Base-by-base conservation (phyloP, 2,113 vertebrate species). In the Mungos mungo region DNA sequence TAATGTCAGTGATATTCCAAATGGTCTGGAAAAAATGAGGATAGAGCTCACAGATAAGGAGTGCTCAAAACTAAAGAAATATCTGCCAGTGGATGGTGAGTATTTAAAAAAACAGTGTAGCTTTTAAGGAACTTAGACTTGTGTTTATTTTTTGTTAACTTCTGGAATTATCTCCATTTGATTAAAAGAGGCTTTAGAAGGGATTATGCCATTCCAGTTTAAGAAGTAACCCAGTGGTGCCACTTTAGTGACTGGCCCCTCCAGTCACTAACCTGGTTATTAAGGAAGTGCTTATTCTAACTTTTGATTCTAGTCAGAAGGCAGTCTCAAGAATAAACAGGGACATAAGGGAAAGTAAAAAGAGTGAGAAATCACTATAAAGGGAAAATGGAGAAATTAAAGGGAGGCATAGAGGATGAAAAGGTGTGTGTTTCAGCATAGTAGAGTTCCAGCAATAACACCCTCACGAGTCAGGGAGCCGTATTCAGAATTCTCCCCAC, bases 31-130 rank as follows among this genome's bases (percentile, higher is more conserved):
- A 33, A 18, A 93, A 74, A 88, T 74, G 60, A 90, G 76, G 54
- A 25, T 93, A 68, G 35, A 93, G 54, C 90, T 96, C 66, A 68
- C 95, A 93, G 90, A 88, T 33, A 38, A 93, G 9, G 77, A 93
- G 31, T 88, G 45, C 35, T 74, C 33, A 2, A 23, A 88, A 11
- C 35, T 96, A 45, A 31, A 76, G 66, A 83, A 65, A 9, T 31
- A 19, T 52, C 84, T 93, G 31, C 90, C 76, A 57, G 7, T 93
- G 57, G 80, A 47, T 57, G 90, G 95, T 96, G 33, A 93, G 57
- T n/a, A 74, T 76, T 93, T 57, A 74, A 50, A 87, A 38, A 27
- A 72, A 33, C 41, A 77, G n/a, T n/a, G 25, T 81, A 81, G 31
- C 23, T 5, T 25, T 82, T 68, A 82, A 76, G 57, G 47, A 66